Base-by-base conservation (phyloP, 1,140 invertebrate genomes). In the Agraylea sexmaculata region DNA sequence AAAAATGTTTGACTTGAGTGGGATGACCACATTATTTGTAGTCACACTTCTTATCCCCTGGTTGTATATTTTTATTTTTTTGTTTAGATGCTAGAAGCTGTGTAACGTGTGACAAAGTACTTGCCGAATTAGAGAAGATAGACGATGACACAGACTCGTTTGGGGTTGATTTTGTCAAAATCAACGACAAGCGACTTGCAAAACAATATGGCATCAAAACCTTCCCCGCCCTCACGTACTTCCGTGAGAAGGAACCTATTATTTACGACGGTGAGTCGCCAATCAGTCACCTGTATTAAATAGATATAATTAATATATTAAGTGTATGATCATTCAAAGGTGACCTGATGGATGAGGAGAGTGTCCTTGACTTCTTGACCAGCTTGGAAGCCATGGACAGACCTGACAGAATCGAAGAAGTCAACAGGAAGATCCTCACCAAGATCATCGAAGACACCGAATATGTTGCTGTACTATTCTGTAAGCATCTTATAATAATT, bases 351-450 rank as follows among this genome's bases (percentile, higher is more conserved):
- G 86, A 93, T 64, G 88, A 92, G 66, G 87, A 87, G 64, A 83
- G 77, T 58, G 87, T 93, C 41, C 65, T 93, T 50, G 87, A 92
- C 66, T 94, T 93, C 66, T 67, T 94, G 36, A 92, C 87, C 36
- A 89, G 87, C 59, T 72, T 92, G 49, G 87, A 92, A 68, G 85
- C 88, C 45, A 90, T 93, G 86, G 88, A 92, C 58, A 63, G 88
- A 51, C 88, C 89, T n/a, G 88, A 93, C 62, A 74, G 87, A 62
- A 93, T 94, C 57, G 89, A 93, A 71, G 89, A 93, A 73, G 89
- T 93, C 16, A 92, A 92, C 63, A 70, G 86, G 17, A 88, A 87
- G 64, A 91, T 92, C 53, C 68, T 94, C 42, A 72, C 77, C 28
- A 92, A 92, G 68, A 87, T 93, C 51, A 83, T 94, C 43, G 84